Evolutionary conservation across 1,140 invertebrate genomes (phyloP).

Genomic region (Daktulosphaira vitifoliae): DNA sequence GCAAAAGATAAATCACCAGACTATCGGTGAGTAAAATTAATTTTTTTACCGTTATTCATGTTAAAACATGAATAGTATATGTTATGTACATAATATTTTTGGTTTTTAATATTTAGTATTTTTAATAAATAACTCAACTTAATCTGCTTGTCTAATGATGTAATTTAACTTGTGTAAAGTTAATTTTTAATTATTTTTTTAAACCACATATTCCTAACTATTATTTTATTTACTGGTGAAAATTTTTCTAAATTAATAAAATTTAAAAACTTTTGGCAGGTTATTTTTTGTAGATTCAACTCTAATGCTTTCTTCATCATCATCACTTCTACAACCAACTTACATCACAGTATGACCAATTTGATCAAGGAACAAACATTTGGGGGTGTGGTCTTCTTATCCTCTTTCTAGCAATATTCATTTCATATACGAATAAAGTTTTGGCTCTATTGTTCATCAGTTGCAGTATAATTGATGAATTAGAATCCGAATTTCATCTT

Average conservation of each 20-base stretch:
- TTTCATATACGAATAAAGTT: background rate
- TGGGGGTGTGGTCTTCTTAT: slow-evolving; percentile 20
- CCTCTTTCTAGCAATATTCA: background rate
- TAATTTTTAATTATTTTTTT: background rate
- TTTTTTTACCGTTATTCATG: background rate
- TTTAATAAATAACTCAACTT: too few relatives aligned
- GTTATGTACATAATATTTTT: background rate
- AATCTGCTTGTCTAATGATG: too few relatives aligned
- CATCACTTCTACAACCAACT: slow-evolving; percentile 14
- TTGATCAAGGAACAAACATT: slow-evolving; percentile 16
- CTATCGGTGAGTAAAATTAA: slow-evolving; percentile 16
- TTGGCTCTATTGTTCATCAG: slow-evolving; percentile 1
- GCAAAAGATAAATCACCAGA: slow-evolving; percentile 19
- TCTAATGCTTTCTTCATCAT: slow-evolving; percentile 5
- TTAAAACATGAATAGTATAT: background rate
- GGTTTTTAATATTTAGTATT: background rate
- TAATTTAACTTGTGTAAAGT: too few relatives aligned
- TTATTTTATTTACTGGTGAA: background rate
- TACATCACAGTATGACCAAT: slow-evolving; percentile 24
- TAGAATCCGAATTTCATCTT: slow-evolving; percentile 10
- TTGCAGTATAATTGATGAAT: slow-evolving; percentile 2
- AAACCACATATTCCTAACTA: background rate
- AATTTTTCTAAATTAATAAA: slow-evolving; percentile 1
- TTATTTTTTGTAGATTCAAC: slow-evolving; percentile 28
- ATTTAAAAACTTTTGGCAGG: slow-evolving; percentile 28